A percentile compares a stretch with the other conserved stretches of the same genome.
These are phyloP conservation scores for Sycophila sp. DNA, from an alignment of 1,140 invertebrate species.

Conservation along the genomic window DNA sequence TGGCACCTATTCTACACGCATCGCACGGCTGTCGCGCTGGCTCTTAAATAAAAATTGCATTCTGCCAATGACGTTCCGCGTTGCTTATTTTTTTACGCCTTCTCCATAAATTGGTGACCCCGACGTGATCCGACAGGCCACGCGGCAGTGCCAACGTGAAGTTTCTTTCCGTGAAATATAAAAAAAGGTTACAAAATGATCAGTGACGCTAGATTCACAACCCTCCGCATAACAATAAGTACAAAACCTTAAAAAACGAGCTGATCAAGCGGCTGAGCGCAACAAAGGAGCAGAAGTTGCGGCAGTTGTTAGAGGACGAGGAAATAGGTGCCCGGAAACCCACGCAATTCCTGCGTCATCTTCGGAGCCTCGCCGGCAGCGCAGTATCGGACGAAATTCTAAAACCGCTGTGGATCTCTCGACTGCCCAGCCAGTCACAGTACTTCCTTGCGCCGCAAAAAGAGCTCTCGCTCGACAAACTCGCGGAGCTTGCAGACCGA, in stretches of 20 bases:
- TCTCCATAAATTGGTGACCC: not conserved
- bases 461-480: not conserved
- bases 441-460: not conserved
- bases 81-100: too few species aligned
- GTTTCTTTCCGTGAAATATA: not conserved
- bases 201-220: constrained; percentile 33
- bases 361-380: constrained; percentile 31
- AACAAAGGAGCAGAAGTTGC: constrained; percentile 44
- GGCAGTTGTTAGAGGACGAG: constrained; percentile 48
- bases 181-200: not conserved
- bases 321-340: constrained; percentile 52
- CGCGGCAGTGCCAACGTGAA: not conserved
- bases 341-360: constrained; percentile 45
- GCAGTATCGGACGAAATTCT: constrained; percentile 28
- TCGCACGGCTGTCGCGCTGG: too few species aligned
- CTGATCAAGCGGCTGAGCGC: constrained; percentile 44
- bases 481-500: not conserved
- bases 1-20: too few species aligned
- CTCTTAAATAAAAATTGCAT: too few species aligned
- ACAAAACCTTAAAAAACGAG: constrained; percentile 46
- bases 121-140: not conserved
- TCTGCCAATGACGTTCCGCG: too few species aligned
- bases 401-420: constrained; percentile 34
- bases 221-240: constrained; percentile 23
- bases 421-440: constrained; percentile 30